Percentiles rank a stretch among this genome's conserved stretches.
These are phyloP conservation scores for Casuarius casuarius DNA, from an alignment of 2,113 vertebrate genomes.

Conservation along the genomic window DNA sequence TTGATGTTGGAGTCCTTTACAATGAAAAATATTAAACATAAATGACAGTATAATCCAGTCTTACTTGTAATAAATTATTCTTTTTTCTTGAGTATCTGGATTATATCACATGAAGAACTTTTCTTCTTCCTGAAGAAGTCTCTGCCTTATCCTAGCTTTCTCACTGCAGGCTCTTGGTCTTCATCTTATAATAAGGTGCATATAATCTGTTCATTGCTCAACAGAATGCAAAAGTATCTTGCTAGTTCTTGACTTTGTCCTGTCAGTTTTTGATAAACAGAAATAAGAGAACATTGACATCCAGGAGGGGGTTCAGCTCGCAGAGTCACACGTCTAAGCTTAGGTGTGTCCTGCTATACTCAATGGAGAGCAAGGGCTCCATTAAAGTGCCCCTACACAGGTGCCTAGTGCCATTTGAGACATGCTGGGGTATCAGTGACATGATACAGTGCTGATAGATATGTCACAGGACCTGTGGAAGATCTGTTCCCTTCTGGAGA, in stretches of 20 bases:
- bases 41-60: constrained; percentile 21
- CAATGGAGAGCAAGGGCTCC: background rate
- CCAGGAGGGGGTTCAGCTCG: background rate
- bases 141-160: background rate
- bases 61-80: constrained; percentile 17
- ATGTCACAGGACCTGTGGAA: background rate
- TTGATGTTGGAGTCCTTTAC: constrained; percentile 1
- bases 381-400: background rate
- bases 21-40: constrained; percentile 29
- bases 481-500: background rate
- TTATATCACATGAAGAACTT: background rate
- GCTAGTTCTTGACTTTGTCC: constrained; percentile 22
- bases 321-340: background rate
- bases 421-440: fast-evolving
- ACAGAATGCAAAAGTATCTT: background rate
- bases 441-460: background rate
- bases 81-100: constrained; percentile 2
- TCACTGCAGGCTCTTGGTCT: background rate
- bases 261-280: background rate
- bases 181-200: background rate
- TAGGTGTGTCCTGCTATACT: background rate
- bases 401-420: background rate
- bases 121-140: background rate
- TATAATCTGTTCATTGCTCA: background rate
- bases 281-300: background rate